These are phyloP conservation scores for Sebastes variabilis DNA, from an alignment of 2,797 vertebrate genomes.

Conservation along the genomic window DNA sequence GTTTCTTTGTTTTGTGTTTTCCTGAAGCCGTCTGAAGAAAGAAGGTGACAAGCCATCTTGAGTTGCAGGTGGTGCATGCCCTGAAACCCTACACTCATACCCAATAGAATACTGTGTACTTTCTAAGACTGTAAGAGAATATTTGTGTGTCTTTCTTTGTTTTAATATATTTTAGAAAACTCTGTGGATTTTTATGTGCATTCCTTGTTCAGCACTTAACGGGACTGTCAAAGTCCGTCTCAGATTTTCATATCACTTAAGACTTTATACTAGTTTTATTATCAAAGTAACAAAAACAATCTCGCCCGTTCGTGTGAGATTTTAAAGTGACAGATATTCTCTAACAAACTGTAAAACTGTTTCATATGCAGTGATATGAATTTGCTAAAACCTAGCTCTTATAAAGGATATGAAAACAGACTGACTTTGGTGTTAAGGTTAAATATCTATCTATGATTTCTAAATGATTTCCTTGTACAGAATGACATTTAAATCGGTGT, in stretches of 20 bases:
- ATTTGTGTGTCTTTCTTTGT: conserved; percentile 68
- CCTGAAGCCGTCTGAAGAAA: conserved; percentile 96
- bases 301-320: conserved; percentile 45
- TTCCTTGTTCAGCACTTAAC: conserved; percentile 79
- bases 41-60: conserved; percentile 99
- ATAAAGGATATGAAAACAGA: conserved; percentile 66
- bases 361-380: conserved; percentile 60
- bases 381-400: conserved; percentile 48
- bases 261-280: conserved; percentile 71
- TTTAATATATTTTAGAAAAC: conserved; percentile 88
- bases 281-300: conserved; percentile 44
- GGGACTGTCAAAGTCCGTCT: conserved; percentile 68
- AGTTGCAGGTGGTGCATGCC: conserved; percentile 83
- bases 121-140: conserved; percentile 72
- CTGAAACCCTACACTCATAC: conserved; percentile 70
- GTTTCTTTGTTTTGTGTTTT: conserved; percentile 63
- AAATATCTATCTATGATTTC: conserved; percentile 69
- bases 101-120: conserved; percentile 85
- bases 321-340: conserved; percentile 57
- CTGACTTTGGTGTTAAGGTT: conserved; percentile 67
- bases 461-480: conserved; percentile 81
- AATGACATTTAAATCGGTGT: conserved; percentile 79
- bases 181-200: conserved; percentile 73
- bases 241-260: conserved; percentile 71
- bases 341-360: conserved; percentile 47